A percentile compares a stretch with the other conserved stretches of the same genome.
Evolutionary conservation across 2,113 vertebrate genomes (phyloP).

Genomic region (Pholis gunnellus): DNA sequence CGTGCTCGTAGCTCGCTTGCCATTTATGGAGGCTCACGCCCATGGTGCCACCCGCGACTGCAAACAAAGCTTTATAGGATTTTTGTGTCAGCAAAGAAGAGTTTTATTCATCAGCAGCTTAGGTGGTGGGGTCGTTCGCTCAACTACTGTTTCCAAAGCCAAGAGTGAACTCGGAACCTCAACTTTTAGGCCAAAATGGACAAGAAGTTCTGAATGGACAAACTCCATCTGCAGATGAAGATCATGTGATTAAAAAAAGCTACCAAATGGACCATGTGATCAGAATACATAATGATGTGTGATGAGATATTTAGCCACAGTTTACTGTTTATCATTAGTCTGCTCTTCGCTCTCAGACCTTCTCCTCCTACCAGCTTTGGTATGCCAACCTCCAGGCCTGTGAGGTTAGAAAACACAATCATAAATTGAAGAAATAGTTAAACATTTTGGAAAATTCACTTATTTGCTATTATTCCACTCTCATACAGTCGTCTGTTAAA

Average conservation of each 20-base stretch:
- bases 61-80: no score
- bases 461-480: no score
- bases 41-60: no score
- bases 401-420: background rate
- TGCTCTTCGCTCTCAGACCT: background rate
- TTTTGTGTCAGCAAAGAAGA: no score
- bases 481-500: no score
- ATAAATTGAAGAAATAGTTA: background rate
- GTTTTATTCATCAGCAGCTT: no score
- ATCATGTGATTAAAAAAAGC: background rate
- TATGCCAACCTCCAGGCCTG: no score
- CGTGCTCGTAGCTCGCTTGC: no score
- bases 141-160: background rate
- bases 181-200: background rate
- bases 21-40: no score
- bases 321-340: background rate
- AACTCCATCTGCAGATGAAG: background rate
- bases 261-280: no score
- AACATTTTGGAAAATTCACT: conserved; percentile 24
- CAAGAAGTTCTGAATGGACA: background rate
- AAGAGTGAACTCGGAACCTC: background rate
- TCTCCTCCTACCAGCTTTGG: background rate
- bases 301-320: background rate
- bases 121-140: no score
- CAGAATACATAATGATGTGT: no score